Conservation (phyloP, 1,140 invertebrate genomes). For the Papilio dardanus region DNA sequence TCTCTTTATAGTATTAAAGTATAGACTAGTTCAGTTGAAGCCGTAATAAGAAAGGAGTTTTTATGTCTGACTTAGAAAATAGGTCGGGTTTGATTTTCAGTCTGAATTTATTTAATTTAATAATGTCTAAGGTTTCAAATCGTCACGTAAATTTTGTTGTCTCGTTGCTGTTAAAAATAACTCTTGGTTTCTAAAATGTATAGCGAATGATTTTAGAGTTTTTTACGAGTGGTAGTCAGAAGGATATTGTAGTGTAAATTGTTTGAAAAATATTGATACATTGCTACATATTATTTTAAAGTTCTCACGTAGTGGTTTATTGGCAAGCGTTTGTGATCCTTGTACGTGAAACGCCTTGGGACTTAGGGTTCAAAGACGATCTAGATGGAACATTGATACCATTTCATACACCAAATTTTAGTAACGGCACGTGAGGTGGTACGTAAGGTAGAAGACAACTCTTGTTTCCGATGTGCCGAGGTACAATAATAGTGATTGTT, state of each 20-base stretch:
- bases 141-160: not conserved
- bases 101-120: not conserved
- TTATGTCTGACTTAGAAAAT: not conserved
- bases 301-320: constrained; percentile 11
- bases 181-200: not conserved
- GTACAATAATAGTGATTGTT: too few species aligned
- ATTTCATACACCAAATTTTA: not conserved
- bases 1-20: too few species aligned
- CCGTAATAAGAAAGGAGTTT: too few species aligned
- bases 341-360: constrained; percentile 3
- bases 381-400: not conserved
- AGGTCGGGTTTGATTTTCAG: not conserved
- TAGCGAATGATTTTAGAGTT: not conserved
- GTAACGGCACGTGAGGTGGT: too few species aligned
- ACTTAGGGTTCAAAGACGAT: not conserved
- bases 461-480: too few species aligned
- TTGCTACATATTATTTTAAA: not conserved
- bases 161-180: too few species aligned
- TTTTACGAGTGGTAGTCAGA: not conserved
- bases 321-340: constrained; percentile 5
- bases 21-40: not conserved
- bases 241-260: not conserved
- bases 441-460: too few species aligned
- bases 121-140: not conserved
- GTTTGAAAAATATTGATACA: not conserved